Base-by-base conservation (phyloP, 2,113 vertebrate species). In the Indicator indicator region DNA sequence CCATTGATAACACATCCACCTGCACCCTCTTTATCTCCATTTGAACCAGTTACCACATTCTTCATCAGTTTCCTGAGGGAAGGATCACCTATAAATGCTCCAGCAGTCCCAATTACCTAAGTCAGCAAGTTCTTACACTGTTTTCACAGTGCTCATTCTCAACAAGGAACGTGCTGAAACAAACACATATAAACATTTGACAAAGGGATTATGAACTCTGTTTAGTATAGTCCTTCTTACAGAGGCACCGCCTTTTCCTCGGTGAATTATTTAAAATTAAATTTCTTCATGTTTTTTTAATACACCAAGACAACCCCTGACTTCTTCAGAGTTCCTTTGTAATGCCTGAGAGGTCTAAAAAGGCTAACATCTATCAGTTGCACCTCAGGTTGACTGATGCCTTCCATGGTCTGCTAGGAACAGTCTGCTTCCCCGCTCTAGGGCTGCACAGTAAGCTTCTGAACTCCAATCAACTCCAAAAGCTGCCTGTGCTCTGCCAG, bases 381-480 rank as follows among this genome's bases (percentile, higher is more conserved):
- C 62, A 55, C 27, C 78, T 78, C 71, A 88, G 71, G 40, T 30
- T 93, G 65, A 91, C 70, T 75, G 90, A 88, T 78, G 69, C 26
- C 16, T 93, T 94, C 82, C 20, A 28, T 8, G 32, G 15, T 72
- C 54, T 59, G 60, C 80, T 58, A 1, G 63, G 77, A 95, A 63
- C 59, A 89, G 65, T 70, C 65, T 81, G 21, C 48, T 81, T 84
- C 73, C 33, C 50, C 82, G 58, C 86, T 95, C 71, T 8, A 1
- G 40, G 65, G 88, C 86, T 93, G 90, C 96, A 93, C 94, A 96
- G 96, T 88, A 94, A 96, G 93, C 76, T 86, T 58, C 80, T 86
- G 67, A 72, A 55, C 83, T 90, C 42, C 95, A 96, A 95, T 96
- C 94, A 97, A 58, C 65, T 93, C 90, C 86, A 92, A 94, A 96